Base-by-base conservation (phyloP, 2,888 invertebrate species). In the Eucera pruinosa region DNA sequence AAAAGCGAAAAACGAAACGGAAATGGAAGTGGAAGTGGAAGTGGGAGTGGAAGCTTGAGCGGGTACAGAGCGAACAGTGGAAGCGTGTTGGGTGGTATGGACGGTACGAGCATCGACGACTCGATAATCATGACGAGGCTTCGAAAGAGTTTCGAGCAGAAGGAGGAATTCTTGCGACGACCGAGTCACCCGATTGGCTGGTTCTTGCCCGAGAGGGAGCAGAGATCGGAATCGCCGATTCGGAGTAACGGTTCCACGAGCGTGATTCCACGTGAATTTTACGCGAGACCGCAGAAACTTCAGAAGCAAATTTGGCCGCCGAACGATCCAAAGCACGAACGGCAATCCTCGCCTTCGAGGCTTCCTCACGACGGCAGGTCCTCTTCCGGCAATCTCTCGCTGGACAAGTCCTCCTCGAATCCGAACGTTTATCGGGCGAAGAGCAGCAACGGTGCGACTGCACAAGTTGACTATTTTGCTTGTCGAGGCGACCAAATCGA, bases 61-160 rank as follows among this genome's bases (percentile, higher is more conserved):
- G 72, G 52, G 0, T 45, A 30, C 2, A 52, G 62, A 52, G 41
- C 39, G 45, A 62, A 45, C 1, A 58, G 27, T n/a, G 55, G 52
- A 0, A 33, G 3, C 5, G 2, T 18, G 0, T 39, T n/a, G 3
- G n/a, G 27, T n/a, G 18, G 27, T 1, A 39, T 23, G 0, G 74
- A 11, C 0, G 52, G 23, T 20, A 95, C 95, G 85, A 87, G 27
- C 47, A 93, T 95, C 80, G 95, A 96, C 91, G 96, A 96, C 92
- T 95, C 95, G 71, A 94, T 95, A 55, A 95, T 95, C 87, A 95
- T 97, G 94, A 95, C 95, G 81, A 95, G 96, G 93, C 94, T 97
- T 91, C 94, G 96, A 84, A 96, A 96, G 91, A 97, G 96, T 89
- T 95, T 97, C 88, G 97, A 97, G 90, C 97, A 97, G 90, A 97